These are phyloP conservation scores for Dromococcyx pavoninus DNA, from an alignment of 2,797 vertebrate species.

Conservation along the genomic window DNA sequence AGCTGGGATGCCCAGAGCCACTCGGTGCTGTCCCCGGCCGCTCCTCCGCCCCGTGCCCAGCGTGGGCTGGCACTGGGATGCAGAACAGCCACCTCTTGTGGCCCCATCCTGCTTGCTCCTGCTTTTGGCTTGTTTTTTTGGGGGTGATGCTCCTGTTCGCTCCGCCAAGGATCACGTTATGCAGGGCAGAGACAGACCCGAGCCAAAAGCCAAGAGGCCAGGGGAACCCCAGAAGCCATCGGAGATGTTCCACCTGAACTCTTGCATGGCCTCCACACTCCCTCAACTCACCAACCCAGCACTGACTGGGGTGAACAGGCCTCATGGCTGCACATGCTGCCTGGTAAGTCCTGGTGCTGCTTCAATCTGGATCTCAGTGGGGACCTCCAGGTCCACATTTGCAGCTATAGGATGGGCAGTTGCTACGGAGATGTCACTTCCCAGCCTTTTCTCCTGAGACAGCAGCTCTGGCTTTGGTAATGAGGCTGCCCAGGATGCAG, in stretches of 20 bases:
- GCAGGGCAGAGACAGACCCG: fast-evolving
- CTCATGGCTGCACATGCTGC: fast-evolving
- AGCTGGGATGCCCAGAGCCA: neutral
- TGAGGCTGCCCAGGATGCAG: neutral
- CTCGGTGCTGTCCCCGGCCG: neutral
- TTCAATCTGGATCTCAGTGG: neutral
- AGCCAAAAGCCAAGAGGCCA: fast-evolving
- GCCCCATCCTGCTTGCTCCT: neutral
- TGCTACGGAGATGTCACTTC: neutral
- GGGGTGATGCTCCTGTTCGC: fast-evolving
- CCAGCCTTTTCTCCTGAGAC: neutral
- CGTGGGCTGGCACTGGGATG: neutral
- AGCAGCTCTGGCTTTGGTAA: neutral
- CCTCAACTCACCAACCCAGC: neutral
- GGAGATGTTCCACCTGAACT: neutral
- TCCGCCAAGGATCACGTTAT: neutral
- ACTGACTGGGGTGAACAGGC: neutral
- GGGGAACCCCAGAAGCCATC: neutral
- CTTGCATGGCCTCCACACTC: fast-evolving
- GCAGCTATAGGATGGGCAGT: neutral
- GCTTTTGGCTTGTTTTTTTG: neutral
- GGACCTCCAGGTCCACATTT: too few relatives aligned
- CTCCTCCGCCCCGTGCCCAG: neutral
- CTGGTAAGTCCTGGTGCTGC: fast-evolving
- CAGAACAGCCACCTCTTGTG: neutral